These are phyloP conservation scores for Sisor rabdophorus DNA, from an alignment of 2,113 vertebrate genomes.

Conservation along the genomic window DNA sequence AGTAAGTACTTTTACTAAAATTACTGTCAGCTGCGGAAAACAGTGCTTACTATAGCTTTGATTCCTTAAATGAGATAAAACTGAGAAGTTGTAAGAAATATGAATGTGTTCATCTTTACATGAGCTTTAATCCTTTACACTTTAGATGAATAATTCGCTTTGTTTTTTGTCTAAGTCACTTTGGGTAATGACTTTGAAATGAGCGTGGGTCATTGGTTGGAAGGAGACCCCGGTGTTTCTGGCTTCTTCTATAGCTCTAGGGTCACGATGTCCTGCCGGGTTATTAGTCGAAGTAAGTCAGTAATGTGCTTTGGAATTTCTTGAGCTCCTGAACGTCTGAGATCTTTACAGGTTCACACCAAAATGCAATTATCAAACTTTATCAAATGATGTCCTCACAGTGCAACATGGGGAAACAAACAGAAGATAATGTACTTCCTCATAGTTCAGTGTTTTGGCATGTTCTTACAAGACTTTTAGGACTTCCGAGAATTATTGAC, in stretches of 20 bases:
- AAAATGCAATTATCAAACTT: neutral
- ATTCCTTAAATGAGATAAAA: no score
- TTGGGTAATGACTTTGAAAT: slow-evolving; percentile 29
- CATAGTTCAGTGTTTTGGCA: neutral
- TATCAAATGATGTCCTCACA: no score
- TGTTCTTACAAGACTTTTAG: neutral
- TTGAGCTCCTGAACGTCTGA: neutral
- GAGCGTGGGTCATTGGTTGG: neutral
- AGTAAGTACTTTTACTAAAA: no score
- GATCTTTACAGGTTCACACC: neutral
- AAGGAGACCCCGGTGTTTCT: slow-evolving; percentile 18
- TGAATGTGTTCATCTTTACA: neutral
- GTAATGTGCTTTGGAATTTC: neutral
- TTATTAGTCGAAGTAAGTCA: slow-evolving; percentile 26
- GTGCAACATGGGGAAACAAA: neutral
- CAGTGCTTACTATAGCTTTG: no score
- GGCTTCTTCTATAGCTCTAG: slow-evolving; percentile 16
- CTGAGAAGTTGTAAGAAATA: no score
- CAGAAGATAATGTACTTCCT: neutral
- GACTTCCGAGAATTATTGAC: neutral
- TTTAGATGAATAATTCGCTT: slow-evolving; percentile 6
- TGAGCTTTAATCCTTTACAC: neutral
- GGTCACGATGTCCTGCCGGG: slow-evolving; percentile 31
- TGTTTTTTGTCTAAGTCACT: neutral
- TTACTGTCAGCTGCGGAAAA: no score